Evolutionary conservation across 2,113 vertebrate genomes (phyloP).

Genomic region (Petaurus breviceps): DNA sequence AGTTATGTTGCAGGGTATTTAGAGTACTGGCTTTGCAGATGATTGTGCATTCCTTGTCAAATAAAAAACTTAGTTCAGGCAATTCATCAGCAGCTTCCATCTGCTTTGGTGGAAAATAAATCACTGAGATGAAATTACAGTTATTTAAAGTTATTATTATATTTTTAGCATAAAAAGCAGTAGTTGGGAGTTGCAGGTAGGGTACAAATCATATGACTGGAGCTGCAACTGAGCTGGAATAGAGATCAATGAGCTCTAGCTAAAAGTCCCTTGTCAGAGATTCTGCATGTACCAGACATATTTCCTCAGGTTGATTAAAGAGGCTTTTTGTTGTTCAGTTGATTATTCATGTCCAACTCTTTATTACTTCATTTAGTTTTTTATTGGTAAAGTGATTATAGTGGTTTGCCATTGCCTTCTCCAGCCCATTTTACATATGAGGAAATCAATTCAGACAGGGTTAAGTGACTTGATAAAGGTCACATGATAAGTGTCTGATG

Average conservation of each 20-base stretch:
- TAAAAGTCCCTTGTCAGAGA: neutral
- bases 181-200: neutral
- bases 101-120: neutral
- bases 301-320: too few species aligned
- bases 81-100: neutral
- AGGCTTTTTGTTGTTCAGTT: too few species aligned
- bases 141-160: neutral
- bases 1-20: neutral
- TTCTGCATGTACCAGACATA: neutral
- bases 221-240: neutral
- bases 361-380: too few species aligned
- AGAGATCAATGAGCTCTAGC: neutral
- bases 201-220: neutral
- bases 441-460: too few species aligned
- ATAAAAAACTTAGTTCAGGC: neutral
- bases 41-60: neutral
- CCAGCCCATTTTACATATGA: too few species aligned
- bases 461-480: too few species aligned
- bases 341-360: too few species aligned
- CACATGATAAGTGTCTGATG: too few species aligned
- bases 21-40: neutral
- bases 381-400: too few species aligned
- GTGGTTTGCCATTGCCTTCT: too few species aligned
- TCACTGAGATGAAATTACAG: neutral
- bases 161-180: neutral